Base-by-base conservation (phyloP, 37 sponge, comb jelly and placozoan genomes). In the Ephydatia muelleri region DNA sequence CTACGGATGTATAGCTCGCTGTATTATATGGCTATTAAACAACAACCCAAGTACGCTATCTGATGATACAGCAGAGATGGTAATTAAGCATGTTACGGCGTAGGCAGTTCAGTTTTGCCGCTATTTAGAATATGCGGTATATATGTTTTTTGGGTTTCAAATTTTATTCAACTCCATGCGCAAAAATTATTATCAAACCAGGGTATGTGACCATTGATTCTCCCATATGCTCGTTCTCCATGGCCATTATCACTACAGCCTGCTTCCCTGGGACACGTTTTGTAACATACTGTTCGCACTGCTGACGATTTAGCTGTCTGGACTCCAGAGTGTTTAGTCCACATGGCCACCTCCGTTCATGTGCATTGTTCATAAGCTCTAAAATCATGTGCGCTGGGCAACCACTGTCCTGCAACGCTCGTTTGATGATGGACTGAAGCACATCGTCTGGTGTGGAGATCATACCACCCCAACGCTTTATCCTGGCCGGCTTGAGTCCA, bases 141-240 rank as follows among this genome's bases (percentile, higher is more conserved):
- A 9, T 43, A 11, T 69, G 70, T 29, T 29, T 69, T 26, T 26
- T 8, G 70, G 5, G 11, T 29, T 78, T 25, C 27, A 31, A 27
- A 39, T 5, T 13, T 83, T 65, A 98, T 72, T 98, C 98, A 33
- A 98, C 90, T 79, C 98, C 98, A 86, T 98, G 98, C 27, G 98
- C 98, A 89, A 98, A 98, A 75, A 98, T 95, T 86, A 98, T 93
- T 27, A 95, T 96, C 47, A 98, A 72, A 8, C 98, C 98, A 26
- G 98, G 98, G 13, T 80, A 80, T 23, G 86, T 81, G 26, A 94
- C 92, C 91, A 94, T 90, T 16, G 88, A 68, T 34, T 98, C 96
- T 31, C 94, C 97, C 98, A 98, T 98, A 81, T 98, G 98, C 25
- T 95, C 93, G 78, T 98, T 98, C 89, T 98, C 98, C 11, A 83